These are phyloP conservation scores for Selene dorsalis DNA, from an alignment of 2,797 vertebrate species.

Conservation along the genomic window DNA sequence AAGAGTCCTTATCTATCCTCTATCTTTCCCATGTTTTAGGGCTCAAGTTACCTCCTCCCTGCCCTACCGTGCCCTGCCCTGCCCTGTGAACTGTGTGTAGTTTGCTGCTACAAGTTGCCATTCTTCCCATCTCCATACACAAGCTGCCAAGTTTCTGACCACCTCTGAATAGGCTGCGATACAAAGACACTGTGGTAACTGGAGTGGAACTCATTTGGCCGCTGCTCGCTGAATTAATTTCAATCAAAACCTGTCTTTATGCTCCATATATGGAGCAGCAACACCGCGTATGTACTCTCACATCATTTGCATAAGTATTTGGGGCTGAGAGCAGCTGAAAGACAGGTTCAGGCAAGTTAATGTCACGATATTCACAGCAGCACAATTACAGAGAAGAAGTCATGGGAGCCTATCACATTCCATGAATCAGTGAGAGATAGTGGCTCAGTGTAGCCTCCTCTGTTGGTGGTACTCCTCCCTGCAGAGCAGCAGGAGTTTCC, in stretches of 20 bases:
- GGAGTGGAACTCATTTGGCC: slow-evolving; percentile 78
- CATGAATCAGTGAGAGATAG: slow-evolving; percentile 5
- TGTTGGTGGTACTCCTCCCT: slow-evolving; percentile 15
- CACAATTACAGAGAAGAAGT: background rate
- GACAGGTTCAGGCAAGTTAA: slow-evolving; percentile 1
- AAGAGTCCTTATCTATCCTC: background rate
- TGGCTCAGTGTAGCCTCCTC: slow-evolving; percentile 26
- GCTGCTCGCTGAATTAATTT: slow-evolving; percentile 63
- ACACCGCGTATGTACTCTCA: slow-evolving; percentile 7
- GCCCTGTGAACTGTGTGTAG: slow-evolving; percentile 33
- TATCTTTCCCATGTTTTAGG: slow-evolving; percentile 46
- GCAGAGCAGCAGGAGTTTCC: slow-evolving; percentile 45
- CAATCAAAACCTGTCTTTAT: slow-evolving; percentile 59
- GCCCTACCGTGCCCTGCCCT: slow-evolving; percentile 5
- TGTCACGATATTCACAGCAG: slow-evolving; percentile 26
- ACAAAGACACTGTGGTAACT: slow-evolving; percentile 76
- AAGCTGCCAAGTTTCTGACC: slow-evolving; percentile 65
- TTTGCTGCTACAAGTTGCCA: slow-evolving; percentile 69
- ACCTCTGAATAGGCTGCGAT: slow-evolving; percentile 61
- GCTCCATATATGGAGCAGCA: slow-evolving; percentile 33
- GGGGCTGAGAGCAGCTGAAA: slow-evolving; percentile 9
- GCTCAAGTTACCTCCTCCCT: background rate
- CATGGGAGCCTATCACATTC: slow-evolving; percentile 2
- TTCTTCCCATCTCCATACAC: slow-evolving; percentile 63
- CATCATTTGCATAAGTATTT: slow-evolving; percentile 48